phyloP scores from a whole-genome alignment of 2,113 vertebrate genomes.

The Lagopus muta region DNA sequence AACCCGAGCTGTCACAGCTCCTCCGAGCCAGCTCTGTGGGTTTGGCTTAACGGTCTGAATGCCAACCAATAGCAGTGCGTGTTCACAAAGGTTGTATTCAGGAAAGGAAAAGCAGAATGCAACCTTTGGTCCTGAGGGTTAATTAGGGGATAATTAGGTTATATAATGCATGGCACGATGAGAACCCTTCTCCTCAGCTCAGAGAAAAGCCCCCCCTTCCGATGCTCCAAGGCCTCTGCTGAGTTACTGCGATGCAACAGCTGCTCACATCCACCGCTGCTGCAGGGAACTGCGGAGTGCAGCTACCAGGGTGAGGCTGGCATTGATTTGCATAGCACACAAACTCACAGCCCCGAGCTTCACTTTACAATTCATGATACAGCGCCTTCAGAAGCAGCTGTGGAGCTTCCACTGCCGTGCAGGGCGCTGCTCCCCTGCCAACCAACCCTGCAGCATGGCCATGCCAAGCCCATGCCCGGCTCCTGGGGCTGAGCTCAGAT shows the following conservation, averaged over 20 bases:
- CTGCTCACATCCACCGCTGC: neutral
- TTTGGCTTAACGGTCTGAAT: neutral
- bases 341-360: neutral
- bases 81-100: neutral
- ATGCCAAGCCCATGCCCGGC: too few species aligned
- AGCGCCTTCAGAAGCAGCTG: neutral
- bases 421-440: neutral
- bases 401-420: neutral
- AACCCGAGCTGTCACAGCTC: fast-evolving
- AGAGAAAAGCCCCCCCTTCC: neutral
- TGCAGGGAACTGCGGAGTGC: neutral
- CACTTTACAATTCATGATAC: neutral
- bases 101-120: neutral
- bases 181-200: neutral
- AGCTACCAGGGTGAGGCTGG: neutral
- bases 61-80: fast-evolving
- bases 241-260: neutral
- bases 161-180: fast-evolving
- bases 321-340: neutral
- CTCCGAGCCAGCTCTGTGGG: neutral
- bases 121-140: neutral
- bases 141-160: neutral
- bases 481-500: too few species aligned
- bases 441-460: fast-evolving
- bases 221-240: neutral